These are phyloP conservation scores for Brachymystax lenok DNA, from an alignment of 2,797 vertebrate species.

Conservation along the genomic window DNA sequence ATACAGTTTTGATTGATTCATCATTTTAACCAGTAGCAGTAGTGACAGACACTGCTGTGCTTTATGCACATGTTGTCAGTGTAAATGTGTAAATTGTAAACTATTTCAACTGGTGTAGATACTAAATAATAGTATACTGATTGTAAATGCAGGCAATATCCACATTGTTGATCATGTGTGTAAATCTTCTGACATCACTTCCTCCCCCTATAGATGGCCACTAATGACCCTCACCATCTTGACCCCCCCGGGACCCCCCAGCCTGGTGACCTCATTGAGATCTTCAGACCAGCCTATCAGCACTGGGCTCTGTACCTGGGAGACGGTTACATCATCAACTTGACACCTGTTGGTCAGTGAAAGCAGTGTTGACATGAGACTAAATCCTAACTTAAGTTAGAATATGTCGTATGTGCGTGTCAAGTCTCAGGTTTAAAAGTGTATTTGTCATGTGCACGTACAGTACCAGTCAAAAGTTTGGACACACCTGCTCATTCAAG, in stretches of 20 bases:
- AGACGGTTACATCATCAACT: conserved; percentile 90
- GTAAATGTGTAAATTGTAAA: not conserved
- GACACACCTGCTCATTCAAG: too few relatives aligned
- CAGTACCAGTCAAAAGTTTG: too few relatives aligned
- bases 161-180: not conserved
- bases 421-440: too few relatives aligned
- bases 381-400: too few relatives aligned
- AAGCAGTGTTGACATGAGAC: not conserved
- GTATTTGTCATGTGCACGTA: too few relatives aligned
- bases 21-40: not conserved
- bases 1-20: not conserved
- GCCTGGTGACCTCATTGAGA: conserved; percentile 94
- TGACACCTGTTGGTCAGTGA: conserved; percentile 86
- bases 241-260: conserved; percentile 73
- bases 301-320: conserved; percentile 96
- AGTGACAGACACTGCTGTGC: not conserved
- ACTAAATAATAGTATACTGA: not conserved
- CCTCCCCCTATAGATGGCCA: conserved; percentile 80
- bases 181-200: not conserved
- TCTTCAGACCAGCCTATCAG: conserved; percentile 88
- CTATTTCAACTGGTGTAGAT: not conserved
- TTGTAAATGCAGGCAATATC: not conserved
- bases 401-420: too few relatives aligned
- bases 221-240: conserved; percentile 72
- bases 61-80: not conserved